phyloP scores from a whole-genome alignment of 2,888 invertebrate genomes.

The Patella depressa region DNA sequence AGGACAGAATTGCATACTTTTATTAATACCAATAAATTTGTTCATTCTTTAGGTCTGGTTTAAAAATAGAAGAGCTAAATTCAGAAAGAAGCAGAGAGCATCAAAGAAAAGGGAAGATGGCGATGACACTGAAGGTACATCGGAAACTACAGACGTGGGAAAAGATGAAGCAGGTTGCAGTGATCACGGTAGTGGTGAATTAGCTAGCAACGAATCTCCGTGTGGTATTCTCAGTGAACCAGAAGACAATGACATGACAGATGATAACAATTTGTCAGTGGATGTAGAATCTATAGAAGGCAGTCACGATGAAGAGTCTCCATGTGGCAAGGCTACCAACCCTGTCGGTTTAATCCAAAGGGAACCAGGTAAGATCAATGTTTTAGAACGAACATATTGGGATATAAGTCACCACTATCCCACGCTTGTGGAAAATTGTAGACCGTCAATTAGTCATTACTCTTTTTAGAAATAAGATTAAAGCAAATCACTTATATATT shows the following conservation, averaged over 20 bases:
- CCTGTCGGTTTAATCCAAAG: too few species aligned
- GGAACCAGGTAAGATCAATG: too few species aligned
- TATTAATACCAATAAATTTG: too few species aligned
- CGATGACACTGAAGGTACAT: constrained; percentile 1
- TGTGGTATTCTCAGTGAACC: constrained; percentile 13
- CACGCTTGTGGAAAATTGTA: too few species aligned
- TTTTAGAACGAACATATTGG: too few species aligned
- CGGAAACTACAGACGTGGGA: constrained; percentile 8
- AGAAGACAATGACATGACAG: constrained; percentile 25
- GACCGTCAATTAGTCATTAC: too few species aligned
- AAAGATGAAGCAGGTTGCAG: constrained; percentile 30
- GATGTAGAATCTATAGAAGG: constrained; percentile 37
- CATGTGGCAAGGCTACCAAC: too few species aligned
- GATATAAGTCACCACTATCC: too few species aligned
- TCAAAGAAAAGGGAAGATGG: constrained; percentile 32
- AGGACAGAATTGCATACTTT: too few species aligned
- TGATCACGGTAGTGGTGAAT: neutral
- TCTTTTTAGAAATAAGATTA: too few species aligned
- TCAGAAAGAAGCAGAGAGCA: constrained; percentile 88
- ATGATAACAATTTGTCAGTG: constrained; percentile 31
- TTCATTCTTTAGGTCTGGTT: constrained; percentile 86
- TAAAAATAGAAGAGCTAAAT: constrained; percentile 97
- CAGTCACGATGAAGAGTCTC: neutral
- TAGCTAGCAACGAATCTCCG: neutral
- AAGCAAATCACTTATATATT: too few species aligned